Evolutionary conservation across 2,888 invertebrate species (phyloP), one percentile per base, ranked within the genome.

Genomic region (Cybosia mesomella): DNA sequence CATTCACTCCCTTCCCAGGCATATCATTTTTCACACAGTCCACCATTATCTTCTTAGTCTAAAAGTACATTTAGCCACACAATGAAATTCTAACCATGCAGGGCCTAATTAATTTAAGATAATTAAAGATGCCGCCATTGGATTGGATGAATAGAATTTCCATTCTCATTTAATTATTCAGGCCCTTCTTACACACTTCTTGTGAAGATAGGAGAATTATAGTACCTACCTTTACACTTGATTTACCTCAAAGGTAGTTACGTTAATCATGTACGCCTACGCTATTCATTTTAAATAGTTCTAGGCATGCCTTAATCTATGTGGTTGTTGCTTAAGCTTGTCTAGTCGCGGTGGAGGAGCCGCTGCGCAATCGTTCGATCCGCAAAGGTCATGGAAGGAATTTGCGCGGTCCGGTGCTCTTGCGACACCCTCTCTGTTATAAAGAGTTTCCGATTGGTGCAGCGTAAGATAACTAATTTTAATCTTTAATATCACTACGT

Each of bases 311-410:
- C 80, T 79, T 79, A 88, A 84, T 94, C 92, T 93, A 84, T 91
- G 92, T 82, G 82, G 85, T 84, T 83, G 89, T 94, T 94, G 93
- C 94, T 88, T 85, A 93, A 94, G 93, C 90, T 86, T 84, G 94
- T 92, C 92, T 92, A 92, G 92, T 86, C 90, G 85, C 84, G 85
- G 85, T 89, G 84, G 92, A 93, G 91, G 90, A 92, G 90, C 87
- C 86, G 85, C 88, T 92, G 91, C 91, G 94, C 94, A 94, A 93
- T 93, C 92, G 89, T 90, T 92, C 93, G 90, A 92, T 93, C 92
- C 91, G 90, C 94, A 94, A 94, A 94, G 94, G 94, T 94, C 94
- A 94, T 87, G 91, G 92, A 90, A 94, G 94, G 94, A 93, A 94
- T 94, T 94, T 87, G 93, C 94, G 93, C 94, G 87, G 94, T 93